These are phyloP conservation scores for Adelges cooleyi DNA, from an alignment of 1,140 invertebrate species.

Conservation along the genomic window DNA sequence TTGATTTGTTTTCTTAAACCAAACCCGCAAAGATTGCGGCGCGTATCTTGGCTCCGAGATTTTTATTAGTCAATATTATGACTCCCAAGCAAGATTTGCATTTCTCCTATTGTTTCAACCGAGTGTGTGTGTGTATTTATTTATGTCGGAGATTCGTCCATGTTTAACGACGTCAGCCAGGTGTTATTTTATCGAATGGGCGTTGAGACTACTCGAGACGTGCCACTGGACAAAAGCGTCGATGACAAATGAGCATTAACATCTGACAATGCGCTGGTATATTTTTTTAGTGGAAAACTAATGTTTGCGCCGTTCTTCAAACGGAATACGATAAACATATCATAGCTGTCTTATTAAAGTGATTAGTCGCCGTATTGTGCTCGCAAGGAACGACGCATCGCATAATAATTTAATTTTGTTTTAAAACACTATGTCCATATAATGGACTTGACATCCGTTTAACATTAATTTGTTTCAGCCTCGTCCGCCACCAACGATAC, in stretches of 20 bases:
- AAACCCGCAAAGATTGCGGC: background rate
- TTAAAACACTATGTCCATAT: background rate
- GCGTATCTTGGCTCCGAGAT: background rate
- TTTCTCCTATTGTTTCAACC: conserved; percentile 5
- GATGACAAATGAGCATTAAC: conserved; percentile 17
- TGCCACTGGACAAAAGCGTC: background rate
- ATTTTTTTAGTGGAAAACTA: background rate
- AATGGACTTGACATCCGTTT: background rate
- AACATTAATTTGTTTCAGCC: background rate
- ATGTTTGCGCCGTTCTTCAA: background rate
- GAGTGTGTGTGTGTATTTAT: background rate
- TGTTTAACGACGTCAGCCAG: background rate
- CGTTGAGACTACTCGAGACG: background rate
- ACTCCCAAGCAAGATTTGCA: background rate
- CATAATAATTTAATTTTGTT: conserved; percentile 14
- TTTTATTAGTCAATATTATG: conserved; percentile 8
- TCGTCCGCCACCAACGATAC: background rate
- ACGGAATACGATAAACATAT: conserved; percentile 5
- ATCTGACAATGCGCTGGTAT: background rate
- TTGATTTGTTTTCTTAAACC: background rate
- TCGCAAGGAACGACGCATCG: background rate
- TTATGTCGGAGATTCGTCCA: background rate
- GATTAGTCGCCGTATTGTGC: conserved; percentile 12
- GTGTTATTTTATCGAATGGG: conserved; percentile 25
- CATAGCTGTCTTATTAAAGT: background rate